Base-by-base conservation (phyloP, 37 sponge, comb jelly and placozoan genomes). In the Aphrocallistes beatrix region DNA sequence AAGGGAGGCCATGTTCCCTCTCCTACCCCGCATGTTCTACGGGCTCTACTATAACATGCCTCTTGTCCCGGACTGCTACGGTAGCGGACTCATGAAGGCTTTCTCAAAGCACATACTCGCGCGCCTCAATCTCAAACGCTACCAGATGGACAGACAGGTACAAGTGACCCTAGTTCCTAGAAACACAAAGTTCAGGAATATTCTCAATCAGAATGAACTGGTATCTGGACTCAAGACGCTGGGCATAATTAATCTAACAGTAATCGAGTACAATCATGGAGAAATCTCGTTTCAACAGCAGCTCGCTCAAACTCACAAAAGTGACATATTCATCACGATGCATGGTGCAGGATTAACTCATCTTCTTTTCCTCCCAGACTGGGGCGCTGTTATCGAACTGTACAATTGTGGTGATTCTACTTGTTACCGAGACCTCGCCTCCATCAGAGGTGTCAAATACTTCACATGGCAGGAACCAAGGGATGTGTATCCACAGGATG, bases 271-370 rank as follows among this genome's bases (percentile, higher is more conserved):
- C 81, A 81, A 86, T 83, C 48, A n/a, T 21, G 1, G 86, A 32
- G 8, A 69, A 1, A 10, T 86, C 8, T 37, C 86, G n/a, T 86
- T 86, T 32, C 36, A 16, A 1, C 81, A 37, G 6, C 75, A 25
- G 38, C 25, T 50, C 8, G 83, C 91, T 87, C 81, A 87, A 16
- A 91, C 90, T 30, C 91, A 95, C 81, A 95, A 95, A 37, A 84
- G 87, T 23, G 96, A 95, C 51, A 88, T 95, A 3, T 93, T 95
- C 47, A 90, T 95, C 81, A 94, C 94, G 3, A 95, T 95, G 86
- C 96, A 95, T 85, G 96, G 96, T 13, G 89, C 96, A 37, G 96
- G 96, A 0, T 88, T 95, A 36, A 88, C 96, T 1, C 96, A 95
- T 85, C 51, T 91, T 19, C 86, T 95, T 36, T 95, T 95, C 90